Percentiles rank a stretch among this genome's conserved stretches.
These are phyloP conservation scores for Toxostoma redivivum DNA, from an alignment of 2,113 vertebrate species.

Conservation along the genomic window DNA sequence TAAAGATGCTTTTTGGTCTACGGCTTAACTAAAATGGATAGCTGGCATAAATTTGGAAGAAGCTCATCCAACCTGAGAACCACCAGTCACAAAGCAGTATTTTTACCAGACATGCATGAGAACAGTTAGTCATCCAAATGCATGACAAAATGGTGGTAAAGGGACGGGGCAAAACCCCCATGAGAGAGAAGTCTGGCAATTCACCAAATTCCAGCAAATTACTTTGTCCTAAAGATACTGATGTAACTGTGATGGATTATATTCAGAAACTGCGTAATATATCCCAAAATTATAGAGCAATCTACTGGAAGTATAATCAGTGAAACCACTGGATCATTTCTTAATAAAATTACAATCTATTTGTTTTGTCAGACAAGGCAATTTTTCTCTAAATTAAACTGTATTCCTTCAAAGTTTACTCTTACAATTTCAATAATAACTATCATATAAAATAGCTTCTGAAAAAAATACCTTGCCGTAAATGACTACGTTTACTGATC, in stretches of 20 bases:
- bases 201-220: not conserved
- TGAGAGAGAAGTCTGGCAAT: not conserved
- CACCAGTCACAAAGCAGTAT: not conserved
- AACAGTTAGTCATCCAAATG: not conserved
- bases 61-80: not conserved
- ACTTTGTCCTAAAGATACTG: not conserved
- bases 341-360: conserved; percentile 8
- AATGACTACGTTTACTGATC: conserved; percentile 98
- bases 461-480: conserved; percentile 91
- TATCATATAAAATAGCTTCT: conserved; percentile 27
- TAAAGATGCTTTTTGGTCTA: not conserved
- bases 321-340: conserved; percentile 10
- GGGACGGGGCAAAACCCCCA: not conserved
- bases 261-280: not conserved
- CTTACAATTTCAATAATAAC: conserved; percentile 22
- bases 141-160: not conserved
- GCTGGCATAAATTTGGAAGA: not conserved
- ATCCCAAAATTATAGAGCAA: not conserved
- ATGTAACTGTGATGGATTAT: not conserved
- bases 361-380: conserved; percentile 17
- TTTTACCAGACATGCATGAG: not conserved
- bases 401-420: conserved; percentile 21
- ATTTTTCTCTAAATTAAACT: conserved; percentile 2
- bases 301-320: conserved; percentile 1
- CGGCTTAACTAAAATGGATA: not conserved